Percentiles rank a stretch among this genome's conserved stretches.
Conservation (phyloP, 2,888 invertebrate species). For the Helleia helle region DNA sequence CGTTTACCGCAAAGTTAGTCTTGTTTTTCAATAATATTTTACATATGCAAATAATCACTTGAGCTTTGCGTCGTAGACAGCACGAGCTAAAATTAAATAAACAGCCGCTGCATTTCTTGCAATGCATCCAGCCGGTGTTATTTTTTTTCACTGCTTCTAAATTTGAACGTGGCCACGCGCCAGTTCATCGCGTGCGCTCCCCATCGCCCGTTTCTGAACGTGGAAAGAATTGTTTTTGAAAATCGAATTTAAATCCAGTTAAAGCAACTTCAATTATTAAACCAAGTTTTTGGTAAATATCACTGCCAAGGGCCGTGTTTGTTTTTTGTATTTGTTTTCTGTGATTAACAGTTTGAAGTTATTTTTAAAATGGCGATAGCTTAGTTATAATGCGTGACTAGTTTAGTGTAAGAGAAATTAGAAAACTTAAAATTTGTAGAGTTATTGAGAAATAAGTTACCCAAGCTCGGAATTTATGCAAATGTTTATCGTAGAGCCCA, state of each 20-base stretch:
- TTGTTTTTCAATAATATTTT: too few relatives aligned
- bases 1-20: too few relatives aligned
- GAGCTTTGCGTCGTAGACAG: slow-evolving; percentile 24
- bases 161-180: slow-evolving; percentile 64
- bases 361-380: neutral
- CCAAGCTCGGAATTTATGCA: slow-evolving; percentile 1
- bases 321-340: neutral
- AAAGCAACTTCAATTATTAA: neutral
- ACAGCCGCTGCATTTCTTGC: slow-evolving; percentile 60
- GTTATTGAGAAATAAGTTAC: neutral
- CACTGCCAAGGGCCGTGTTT: neutral
- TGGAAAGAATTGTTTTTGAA: slow-evolving; percentile 28
- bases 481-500: slow-evolving; percentile 36
- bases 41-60: slow-evolving; percentile 24
- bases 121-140: slow-evolving; percentile 48
- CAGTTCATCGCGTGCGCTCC: slow-evolving; percentile 55
- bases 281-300: neutral
- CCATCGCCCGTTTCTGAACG: slow-evolving; percentile 43
- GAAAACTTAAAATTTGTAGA: neutral
- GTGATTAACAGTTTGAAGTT: neutral
- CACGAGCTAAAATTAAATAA: slow-evolving; percentile 44
- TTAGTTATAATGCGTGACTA: neutral
- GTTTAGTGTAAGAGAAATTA: neutral
- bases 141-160: slow-evolving; percentile 62
- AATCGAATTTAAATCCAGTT: slow-evolving; percentile 4